Conservation (phyloP, 2,888 invertebrate species). For the Ectemnius cavifrons region DNA sequence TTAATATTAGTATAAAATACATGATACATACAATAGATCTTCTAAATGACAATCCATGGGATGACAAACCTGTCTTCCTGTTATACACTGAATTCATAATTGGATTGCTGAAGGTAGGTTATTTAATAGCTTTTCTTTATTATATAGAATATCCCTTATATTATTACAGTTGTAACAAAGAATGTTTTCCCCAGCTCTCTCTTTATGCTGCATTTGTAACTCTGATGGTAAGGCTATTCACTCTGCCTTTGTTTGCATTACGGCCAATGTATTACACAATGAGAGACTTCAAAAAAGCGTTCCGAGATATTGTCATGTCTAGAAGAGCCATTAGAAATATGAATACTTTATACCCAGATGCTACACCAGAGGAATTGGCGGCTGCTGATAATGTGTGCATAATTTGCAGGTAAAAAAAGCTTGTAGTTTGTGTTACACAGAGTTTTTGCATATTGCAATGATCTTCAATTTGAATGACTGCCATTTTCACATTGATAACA, state of each 20-base stretch:
- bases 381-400: slow-evolving; percentile 99
- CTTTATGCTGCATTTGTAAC: slow-evolving; percentile 95
- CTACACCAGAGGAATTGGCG: slow-evolving; percentile 93
- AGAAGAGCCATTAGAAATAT: slow-evolving; percentile 97
- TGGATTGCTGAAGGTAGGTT: slow-evolving; percentile 86
- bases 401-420: slow-evolving; percentile 86
- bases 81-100: slow-evolving; percentile 97
- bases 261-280: slow-evolving; percentile 99
- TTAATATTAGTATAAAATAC: slow-evolving; percentile 96
- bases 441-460: not conserved
- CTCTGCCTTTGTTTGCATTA: slow-evolving; percentile 98
- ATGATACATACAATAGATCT: slow-evolving; percentile 91
- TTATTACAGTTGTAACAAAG: not conserved
- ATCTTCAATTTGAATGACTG: slow-evolving; percentile 4
- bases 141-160: not conserved
- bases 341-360: slow-evolving; percentile 98
- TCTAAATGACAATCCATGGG: slow-evolving; percentile 97
- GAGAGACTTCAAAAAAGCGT: slow-evolving; percentile 97
- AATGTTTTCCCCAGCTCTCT: slow-evolving; percentile 79
- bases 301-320: slow-evolving; percentile 97
- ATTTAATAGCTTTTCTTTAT: not conserved
- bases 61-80: slow-evolving; percentile 98
- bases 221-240: slow-evolving; percentile 98
- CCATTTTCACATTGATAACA: slow-evolving; percentile 27
- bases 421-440: not conserved